Conservation (phyloP, 2,888 invertebrate species). For the Drosophila gaucha region DNA sequence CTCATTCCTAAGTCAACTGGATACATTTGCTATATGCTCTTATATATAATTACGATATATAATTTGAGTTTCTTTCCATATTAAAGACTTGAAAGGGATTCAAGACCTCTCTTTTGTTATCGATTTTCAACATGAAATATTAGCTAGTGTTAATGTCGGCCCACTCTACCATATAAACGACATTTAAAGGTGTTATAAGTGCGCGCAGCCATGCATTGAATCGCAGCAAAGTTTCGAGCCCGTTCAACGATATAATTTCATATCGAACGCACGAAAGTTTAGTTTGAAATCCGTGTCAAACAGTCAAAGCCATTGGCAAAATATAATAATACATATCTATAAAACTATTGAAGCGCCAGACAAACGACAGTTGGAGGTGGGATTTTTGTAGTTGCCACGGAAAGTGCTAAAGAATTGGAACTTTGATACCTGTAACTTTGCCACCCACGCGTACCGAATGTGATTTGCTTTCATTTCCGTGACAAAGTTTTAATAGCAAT, state of each 20-base stretch:
- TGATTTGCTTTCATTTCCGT: constrained; percentile 70
- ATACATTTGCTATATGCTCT: no score
- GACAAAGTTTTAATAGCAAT: constrained; percentile 80
- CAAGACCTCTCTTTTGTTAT: neutral
- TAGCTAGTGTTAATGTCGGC: constrained; percentile 1
- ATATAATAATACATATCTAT: constrained; percentile 58
- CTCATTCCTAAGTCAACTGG: no score
- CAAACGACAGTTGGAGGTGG: neutral
- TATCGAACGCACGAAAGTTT: constrained; percentile 47
- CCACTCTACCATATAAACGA: constrained; percentile 5
- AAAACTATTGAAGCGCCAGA: constrained; percentile 45
- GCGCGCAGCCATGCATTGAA: constrained; percentile 48
- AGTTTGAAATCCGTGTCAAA: constrained; percentile 70
- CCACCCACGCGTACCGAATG: constrained; percentile 16
- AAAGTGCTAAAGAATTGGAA: constrained; percentile 54
- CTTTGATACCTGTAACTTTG: constrained; percentile 47
- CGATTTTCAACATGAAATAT: constrained; percentile 13
- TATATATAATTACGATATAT: no score
- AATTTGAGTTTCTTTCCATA: no score
- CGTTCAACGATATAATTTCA: constrained; percentile 45
- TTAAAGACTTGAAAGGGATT: no score
- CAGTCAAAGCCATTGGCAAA: constrained; percentile 34
- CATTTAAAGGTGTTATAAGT: constrained; percentile 60
- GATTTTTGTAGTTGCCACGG: neutral
- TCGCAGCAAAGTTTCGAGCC: neutral